These are phyloP conservation scores for Nothoprocta pentlandii DNA, from an alignment of 2,113 vertebrate species.

Conservation along the genomic window DNA sequence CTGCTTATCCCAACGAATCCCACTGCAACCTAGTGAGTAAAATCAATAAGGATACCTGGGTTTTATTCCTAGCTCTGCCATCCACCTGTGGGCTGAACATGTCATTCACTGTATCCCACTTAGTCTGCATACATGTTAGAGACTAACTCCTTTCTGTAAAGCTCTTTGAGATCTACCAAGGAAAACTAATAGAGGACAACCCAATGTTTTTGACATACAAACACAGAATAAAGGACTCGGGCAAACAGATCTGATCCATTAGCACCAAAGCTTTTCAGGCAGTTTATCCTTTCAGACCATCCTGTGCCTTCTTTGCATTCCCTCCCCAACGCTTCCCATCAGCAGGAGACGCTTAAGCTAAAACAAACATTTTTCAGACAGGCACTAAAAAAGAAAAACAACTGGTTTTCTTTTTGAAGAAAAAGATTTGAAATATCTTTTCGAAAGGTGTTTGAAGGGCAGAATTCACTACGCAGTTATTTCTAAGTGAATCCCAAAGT, in stretches of 20 bases:
- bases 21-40: not conserved
- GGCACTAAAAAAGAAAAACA: not conserved
- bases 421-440: too few relatives aligned
- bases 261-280: not conserved
- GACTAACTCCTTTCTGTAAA: not conserved
- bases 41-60: not conserved
- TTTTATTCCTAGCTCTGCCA: not conserved
- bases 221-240: not conserved
- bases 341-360: not conserved
- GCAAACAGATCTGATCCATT: not conserved
- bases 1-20: not conserved
- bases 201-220: not conserved
- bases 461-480: not conserved
- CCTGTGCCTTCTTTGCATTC: not conserved
- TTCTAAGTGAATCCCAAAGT: not conserved
- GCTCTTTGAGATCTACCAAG: not conserved
- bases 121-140: not conserved
- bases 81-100: not conserved
- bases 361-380: constrained; percentile 5
- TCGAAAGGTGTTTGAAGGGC: not conserved
- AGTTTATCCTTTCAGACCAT: not conserved
- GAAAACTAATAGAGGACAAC: not conserved
- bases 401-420: not conserved
- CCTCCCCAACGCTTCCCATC: not conserved
- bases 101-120: not conserved